Evolutionary conservation across 2,888 invertebrate species (phyloP).

Genomic region (Esperia sulphurella): DNA sequence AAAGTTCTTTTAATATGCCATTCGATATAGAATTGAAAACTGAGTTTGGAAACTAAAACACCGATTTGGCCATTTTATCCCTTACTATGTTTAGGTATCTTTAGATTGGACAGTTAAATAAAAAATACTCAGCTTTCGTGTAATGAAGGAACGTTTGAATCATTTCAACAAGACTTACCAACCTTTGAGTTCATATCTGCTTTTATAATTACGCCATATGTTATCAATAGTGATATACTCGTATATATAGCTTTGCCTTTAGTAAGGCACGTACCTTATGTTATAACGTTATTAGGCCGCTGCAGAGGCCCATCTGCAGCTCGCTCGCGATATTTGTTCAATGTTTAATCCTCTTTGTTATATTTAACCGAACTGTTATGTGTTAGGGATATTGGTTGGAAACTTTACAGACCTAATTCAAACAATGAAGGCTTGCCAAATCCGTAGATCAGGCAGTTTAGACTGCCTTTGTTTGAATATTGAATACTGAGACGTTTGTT

Average conservation of each 20-base stretch:
- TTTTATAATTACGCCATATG: no score
- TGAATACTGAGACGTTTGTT: not conserved
- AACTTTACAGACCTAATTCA: not conserved
- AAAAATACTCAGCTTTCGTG: no score
- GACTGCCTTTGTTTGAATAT: not conserved
- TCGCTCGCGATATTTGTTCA: not conserved
- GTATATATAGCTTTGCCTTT: not conserved
- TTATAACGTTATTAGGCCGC: not conserved
- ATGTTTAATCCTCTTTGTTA: not conserved
- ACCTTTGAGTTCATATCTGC: no score
- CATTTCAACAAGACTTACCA: no score
- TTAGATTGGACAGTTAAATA: no score
- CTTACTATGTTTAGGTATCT: no score
- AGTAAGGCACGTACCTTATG: not conserved
- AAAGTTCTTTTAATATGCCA: no score
- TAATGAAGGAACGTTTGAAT: no score
- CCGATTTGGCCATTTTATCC: no score
- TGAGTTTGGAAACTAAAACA: no score
- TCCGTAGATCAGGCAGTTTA: not conserved
- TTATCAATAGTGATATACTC: no score
- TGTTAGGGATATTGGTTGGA: not conserved
- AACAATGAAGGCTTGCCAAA: not conserved
- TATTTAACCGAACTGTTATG: not conserved
- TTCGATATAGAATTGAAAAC: no score
- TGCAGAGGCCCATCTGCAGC: constrained; percentile 1